A percentile compares a stretch with the other conserved stretches of the same genome.
phyloP scores from a whole-genome alignment of 2,888 invertebrate species.

The Psylliodes chrysocephalus region DNA sequence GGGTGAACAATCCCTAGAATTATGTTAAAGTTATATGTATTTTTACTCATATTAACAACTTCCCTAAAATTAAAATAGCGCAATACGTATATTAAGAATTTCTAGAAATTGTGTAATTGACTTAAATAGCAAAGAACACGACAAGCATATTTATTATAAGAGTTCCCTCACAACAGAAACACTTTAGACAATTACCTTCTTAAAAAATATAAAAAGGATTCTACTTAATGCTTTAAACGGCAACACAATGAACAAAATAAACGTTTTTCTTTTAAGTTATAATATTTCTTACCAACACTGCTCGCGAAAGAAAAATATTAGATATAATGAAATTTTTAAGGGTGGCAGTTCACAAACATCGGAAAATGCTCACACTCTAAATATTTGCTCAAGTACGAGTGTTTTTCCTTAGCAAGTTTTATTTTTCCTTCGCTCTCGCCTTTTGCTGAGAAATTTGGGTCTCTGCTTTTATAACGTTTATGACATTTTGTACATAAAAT shows the following conservation, averaged over 20 bases:
- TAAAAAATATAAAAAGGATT: background rate
- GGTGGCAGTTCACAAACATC: constrained; percentile 38
- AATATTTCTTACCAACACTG: constrained; percentile 9
- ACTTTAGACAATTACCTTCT: background rate
- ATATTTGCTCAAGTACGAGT: constrained; percentile 36
- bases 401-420: constrained; percentile 31
- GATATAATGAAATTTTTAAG: constrained; percentile 42
- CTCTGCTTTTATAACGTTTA: constrained; percentile 16
- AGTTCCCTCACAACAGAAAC: background rate
- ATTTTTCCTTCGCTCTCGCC: constrained; percentile 14
- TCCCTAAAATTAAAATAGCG: no score
- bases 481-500: constrained; percentile 26
- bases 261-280: constrained; percentile 29
- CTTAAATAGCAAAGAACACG: no score
- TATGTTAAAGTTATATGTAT: no score
- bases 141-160: no score
- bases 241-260: constrained; percentile 23
- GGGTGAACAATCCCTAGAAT: no score
- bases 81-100: no score
- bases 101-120: no score
- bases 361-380: constrained; percentile 33
- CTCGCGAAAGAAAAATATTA: constrained; percentile 32
- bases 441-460: constrained; percentile 9
- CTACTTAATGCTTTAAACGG: background rate
- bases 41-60: no score